Base-by-base conservation (phyloP, 2,797 vertebrate species). In the Acrossocheilus wenchowensis region DNA sequence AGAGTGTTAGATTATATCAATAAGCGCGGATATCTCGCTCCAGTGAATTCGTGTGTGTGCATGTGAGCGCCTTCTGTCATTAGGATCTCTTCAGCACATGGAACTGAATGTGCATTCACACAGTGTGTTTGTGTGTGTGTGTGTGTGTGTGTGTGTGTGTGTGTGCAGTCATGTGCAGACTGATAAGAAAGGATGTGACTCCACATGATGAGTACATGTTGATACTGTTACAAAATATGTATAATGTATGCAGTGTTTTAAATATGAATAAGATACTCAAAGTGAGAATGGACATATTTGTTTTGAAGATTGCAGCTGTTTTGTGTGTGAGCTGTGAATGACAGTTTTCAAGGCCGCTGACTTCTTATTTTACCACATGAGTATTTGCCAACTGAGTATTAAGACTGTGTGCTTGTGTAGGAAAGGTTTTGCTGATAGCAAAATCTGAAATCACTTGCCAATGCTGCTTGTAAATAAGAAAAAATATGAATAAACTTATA, bases 21-120 rank as follows among this genome's bases (percentile, higher is more conserved):
- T 94, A 94, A 89, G 85, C 83, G 89, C 78, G 82, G 60, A 89
- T 92, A 91, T 91, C 86, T 89, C 92, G 92, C 93, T 92, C 93
- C 93, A 94, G 89, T 92, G 92, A 92, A 89, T 91, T 75, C 78
- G 39, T 89, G 86, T 89, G 84, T 85, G 88, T 92, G 89, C 75
- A 9, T 90, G 87, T 94, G 92, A 92, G 91, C 86, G 23, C 85
- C 90, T 82, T 90, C 84, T 87, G 89, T 87, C 84, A 88, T 88
- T 90, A 85, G 89, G 62, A 43, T 41, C 36, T 78, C 30, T 45
- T 36, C 17, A 57, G 69, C 73, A 88, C 84, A 86, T 88, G 84
- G 80, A 74, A 64, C 57, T 78, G 60, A 82, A 80, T 83, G 82
- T 86, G 82, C 30, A 7, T 14, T 79, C 21, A 12, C 43, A 68